Percentiles rank a stretch among this genome's conserved stretches.
Conservation (phyloP, 1,140 invertebrate genomes). For the Drosophila sulfurigaster region DNA sequence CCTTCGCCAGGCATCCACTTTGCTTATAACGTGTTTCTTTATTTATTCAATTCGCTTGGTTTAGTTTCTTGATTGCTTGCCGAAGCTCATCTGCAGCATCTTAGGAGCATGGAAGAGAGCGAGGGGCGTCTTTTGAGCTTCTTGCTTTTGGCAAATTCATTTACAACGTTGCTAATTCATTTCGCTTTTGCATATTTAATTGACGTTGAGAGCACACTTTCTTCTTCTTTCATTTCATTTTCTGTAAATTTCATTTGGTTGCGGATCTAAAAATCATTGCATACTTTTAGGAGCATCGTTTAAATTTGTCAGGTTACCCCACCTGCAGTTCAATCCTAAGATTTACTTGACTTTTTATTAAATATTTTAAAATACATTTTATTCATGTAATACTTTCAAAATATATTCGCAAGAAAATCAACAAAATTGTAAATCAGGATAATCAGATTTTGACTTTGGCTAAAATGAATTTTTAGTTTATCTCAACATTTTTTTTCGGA, state of each 20-base stretch:
- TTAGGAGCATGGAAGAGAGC: not conserved
- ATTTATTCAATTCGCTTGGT: conserved; percentile 82
- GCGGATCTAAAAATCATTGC: not conserved
- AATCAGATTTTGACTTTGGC: too few relatives aligned
- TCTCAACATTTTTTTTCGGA: too few relatives aligned
- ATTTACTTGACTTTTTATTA: not conserved
- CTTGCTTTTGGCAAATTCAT: conserved; percentile 35
- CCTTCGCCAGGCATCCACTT: not conserved
- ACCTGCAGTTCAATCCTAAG: not conserved
- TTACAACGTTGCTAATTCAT: conserved; percentile 49
- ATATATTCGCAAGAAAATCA: too few relatives aligned
- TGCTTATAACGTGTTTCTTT: conserved; percentile 64
- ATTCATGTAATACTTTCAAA: too few relatives aligned
- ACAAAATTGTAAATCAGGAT: too few relatives aligned
- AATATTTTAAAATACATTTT: not conserved
- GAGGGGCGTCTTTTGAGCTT: conserved; percentile 2
- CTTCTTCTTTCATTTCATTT: conserved; percentile 4
- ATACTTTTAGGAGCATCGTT: conserved; percentile 61
- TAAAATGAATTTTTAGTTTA: too few relatives aligned
- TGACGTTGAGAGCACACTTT: conserved; percentile 1
- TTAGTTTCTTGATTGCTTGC: conserved; percentile 79
- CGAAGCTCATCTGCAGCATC: conserved; percentile 31
- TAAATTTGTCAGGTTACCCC: not conserved
- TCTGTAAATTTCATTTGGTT: conserved; percentile 12
- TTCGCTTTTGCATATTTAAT: conserved; percentile 32